These are phyloP conservation scores for Rhegmatorhina hoffmannsi DNA, from an alignment of 2,113 vertebrate species.

Conservation along the genomic window DNA sequence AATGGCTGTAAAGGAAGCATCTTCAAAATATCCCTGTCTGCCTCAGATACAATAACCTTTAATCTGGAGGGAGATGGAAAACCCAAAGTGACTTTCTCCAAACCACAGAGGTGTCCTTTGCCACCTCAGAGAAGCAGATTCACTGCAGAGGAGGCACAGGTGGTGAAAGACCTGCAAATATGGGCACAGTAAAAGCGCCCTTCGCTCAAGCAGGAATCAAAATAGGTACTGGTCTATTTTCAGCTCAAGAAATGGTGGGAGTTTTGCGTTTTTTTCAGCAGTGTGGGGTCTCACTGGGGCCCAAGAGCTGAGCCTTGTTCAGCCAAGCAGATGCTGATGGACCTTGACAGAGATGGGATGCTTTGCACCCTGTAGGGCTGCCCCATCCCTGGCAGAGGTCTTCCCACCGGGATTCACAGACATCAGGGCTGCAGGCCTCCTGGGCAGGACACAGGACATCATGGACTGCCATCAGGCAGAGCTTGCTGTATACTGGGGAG, in stretches of 20 bases:
- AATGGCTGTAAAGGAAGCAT: background rate
- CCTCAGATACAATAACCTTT: background rate
- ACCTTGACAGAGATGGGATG: accelerated
- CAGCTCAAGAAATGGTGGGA: background rate
- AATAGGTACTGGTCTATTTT: background rate
- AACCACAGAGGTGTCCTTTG: background rate
- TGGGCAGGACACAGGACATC: background rate
- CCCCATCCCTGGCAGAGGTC: accelerated
- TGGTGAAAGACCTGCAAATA: background rate
- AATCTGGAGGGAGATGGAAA: background rate
- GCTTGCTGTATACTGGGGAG: background rate
- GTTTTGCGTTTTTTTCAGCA: background rate
- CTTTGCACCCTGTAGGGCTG: background rate
- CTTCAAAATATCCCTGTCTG: background rate
- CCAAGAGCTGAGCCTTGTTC: background rate
- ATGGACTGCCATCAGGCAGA: background rate
- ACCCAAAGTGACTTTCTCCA: background rate
- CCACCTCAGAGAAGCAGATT: background rate
- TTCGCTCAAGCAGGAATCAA: background rate
- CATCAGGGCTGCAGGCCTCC: background rate
- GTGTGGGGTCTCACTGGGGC: accelerated
- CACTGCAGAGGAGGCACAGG: background rate
- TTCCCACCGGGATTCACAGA: accelerated
- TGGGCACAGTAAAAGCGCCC: background rate
- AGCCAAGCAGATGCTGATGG: background rate